These are phyloP conservation scores for Sinelater perroti DNA, from an alignment of 2,888 invertebrate species.

Conservation along the genomic window DNA sequence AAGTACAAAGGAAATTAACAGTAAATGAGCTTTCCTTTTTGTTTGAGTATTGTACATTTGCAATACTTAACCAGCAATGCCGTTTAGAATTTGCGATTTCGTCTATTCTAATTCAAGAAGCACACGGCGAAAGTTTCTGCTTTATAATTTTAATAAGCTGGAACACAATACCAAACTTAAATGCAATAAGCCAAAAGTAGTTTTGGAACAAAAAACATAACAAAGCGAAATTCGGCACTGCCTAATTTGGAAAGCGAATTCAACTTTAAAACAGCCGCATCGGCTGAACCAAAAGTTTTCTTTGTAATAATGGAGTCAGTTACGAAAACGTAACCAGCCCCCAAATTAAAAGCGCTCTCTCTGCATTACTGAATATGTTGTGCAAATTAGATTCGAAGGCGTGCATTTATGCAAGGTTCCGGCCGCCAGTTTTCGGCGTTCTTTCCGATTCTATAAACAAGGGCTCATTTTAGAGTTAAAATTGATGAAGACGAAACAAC, in stretches of 20 bases:
- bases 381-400: conserved; percentile 17
- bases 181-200: no score
- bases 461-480: conserved; percentile 20
- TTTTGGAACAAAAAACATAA: no score
- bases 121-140: no score
- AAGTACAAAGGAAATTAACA: no score
- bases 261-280: conserved; percentile 20
- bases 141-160: no score
- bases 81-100: no score
- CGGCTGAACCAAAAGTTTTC: conserved; percentile 25
- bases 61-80: no score
- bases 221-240: conserved; percentile 13
- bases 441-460: conserved; percentile 21
- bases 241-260: conserved; percentile 21
- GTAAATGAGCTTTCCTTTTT: no score
- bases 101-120: no score
- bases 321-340: conserved; percentile 18
- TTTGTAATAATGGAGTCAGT: conserved; percentile 27
- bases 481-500: conserved; percentile 21
- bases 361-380: conserved; percentile 14
- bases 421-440: conserved; percentile 7
- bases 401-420: conserved; percentile 15
- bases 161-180: no score
- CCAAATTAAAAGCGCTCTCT: conserved; percentile 20
- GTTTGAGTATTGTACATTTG: no score